Evolutionary conservation across 2,888 invertebrate species (phyloP).

Genomic region (Taphrorychus bicolor): DNA sequence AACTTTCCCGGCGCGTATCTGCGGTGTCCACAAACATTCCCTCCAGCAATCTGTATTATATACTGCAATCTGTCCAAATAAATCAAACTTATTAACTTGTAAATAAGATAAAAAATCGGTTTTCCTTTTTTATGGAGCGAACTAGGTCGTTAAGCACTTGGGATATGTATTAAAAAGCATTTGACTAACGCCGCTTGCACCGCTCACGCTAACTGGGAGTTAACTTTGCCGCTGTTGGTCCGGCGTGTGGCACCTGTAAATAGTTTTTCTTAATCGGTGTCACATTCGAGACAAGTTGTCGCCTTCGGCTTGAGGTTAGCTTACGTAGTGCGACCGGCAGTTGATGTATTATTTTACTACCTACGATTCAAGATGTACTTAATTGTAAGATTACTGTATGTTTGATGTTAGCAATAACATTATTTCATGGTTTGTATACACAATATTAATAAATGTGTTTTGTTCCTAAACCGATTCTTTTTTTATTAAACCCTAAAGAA

Average conservation of each 20-base stretch:
- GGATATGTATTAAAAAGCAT: conserved; percentile 55
- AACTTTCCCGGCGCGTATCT: conserved; percentile 36
- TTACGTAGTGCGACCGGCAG: not conserved
- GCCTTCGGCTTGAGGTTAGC: not conserved
- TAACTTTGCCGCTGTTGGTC: not conserved
- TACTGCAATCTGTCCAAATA: conserved; percentile 61
- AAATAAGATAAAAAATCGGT: conserved; percentile 54
- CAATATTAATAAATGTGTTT: conserved; percentile 60
- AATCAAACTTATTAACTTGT: conserved; percentile 61
- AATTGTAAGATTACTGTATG: conserved; percentile 60
- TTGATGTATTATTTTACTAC: conserved; percentile 59
- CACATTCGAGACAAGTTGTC: not conserved
- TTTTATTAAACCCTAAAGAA: conserved; percentile 62
- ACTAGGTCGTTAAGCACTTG: conserved; percentile 50
- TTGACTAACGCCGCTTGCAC: conserved; percentile 15
- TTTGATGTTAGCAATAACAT: conserved; percentile 62
- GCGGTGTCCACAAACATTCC: conserved; percentile 56
- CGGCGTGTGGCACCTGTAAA: not conserved
- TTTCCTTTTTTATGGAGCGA: conserved; percentile 56
- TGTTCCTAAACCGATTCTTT: conserved; percentile 49
- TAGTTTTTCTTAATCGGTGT: not conserved
- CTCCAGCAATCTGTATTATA: conserved; percentile 60
- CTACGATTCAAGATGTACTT: conserved; percentile 57
- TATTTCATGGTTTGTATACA: conserved; percentile 60
- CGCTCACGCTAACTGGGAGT: not conserved